Conservation (phyloP, 1,140 invertebrate genomes). For the Harlomillsia oculata region DNA sequence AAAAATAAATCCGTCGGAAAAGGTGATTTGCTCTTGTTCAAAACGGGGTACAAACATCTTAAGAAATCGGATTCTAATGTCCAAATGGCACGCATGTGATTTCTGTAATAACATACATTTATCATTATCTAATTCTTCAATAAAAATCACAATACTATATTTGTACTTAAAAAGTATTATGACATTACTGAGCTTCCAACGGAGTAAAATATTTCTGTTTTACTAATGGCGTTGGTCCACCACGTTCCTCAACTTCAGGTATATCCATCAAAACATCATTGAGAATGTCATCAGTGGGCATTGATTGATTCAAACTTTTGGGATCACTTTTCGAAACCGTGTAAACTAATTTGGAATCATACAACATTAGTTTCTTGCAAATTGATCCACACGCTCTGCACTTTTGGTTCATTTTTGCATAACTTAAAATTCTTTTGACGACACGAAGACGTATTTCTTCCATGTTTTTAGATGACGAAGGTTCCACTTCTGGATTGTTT, state of each 20-base stretch:
- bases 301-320: too few species aligned
- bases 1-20: slow-evolving; percentile 83
- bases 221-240: not conserved
- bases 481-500: not conserved
- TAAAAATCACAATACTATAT: not conserved
- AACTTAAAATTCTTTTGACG: slow-evolving; percentile 49
- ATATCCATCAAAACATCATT: too few species aligned
- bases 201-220: slow-evolving; percentile 35
- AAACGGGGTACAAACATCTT: slow-evolving; percentile 58
- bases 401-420: slow-evolving; percentile 40
- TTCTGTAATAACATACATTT: slow-evolving; percentile 39
- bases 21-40: slow-evolving; percentile 46
- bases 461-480: slow-evolving; percentile 47
- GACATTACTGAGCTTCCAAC: slow-evolving; percentile 30
- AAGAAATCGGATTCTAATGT: slow-evolving; percentile 62
- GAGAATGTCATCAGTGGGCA: too few species aligned
- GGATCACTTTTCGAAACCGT: not conserved
- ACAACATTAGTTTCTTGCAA: slow-evolving; percentile 48
- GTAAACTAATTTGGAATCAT: slow-evolving; percentile 35
- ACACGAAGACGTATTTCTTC: slow-evolving; percentile 52
- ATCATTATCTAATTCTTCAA: not conserved
- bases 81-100: slow-evolving; percentile 67
- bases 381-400: slow-evolving; percentile 54
- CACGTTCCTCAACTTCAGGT: not conserved
- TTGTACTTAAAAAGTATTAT: not conserved